A percentile compares a stretch with the other conserved stretches of the same genome.
phyloP scores from a whole-genome alignment of 2,113 vertebrate species.

The Pomatorhinus ruficollis region DNA sequence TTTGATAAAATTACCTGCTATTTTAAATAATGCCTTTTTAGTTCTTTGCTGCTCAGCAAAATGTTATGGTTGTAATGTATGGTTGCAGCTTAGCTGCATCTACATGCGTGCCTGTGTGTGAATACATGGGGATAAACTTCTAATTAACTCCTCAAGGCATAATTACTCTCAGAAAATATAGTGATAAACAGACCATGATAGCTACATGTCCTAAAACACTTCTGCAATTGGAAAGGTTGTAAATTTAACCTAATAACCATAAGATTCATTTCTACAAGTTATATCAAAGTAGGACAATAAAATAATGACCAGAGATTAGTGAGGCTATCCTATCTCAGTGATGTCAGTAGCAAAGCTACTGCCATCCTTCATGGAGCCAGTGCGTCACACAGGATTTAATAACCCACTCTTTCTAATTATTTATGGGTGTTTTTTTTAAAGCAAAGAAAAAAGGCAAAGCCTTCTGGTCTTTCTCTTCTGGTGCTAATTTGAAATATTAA shows the following conservation, averaged over 20 bases:
- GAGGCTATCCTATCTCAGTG: background rate
- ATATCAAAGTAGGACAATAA: background rate
- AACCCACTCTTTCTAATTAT: background rate
- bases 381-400: background rate
- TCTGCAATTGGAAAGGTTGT: background rate
- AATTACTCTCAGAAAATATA: background rate
- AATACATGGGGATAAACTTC: background rate
- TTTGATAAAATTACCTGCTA: background rate
- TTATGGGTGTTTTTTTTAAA: background rate
- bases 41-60: background rate
- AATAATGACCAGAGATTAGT: background rate
- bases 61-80: background rate
- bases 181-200: background rate
- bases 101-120: background rate
- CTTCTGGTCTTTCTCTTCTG: background rate
- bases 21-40: background rate
- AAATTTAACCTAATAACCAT: background rate
- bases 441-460: background rate
- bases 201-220: background rate
- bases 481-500: background rate
- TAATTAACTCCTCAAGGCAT: background rate
- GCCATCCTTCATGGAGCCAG: background rate
- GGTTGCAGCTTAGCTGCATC: background rate
- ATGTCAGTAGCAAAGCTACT: background rate
- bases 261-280: background rate